Evolutionary conservation across 2,888 invertebrate genomes (phyloP).

Genomic region (Lithophane leautieri): DNA sequence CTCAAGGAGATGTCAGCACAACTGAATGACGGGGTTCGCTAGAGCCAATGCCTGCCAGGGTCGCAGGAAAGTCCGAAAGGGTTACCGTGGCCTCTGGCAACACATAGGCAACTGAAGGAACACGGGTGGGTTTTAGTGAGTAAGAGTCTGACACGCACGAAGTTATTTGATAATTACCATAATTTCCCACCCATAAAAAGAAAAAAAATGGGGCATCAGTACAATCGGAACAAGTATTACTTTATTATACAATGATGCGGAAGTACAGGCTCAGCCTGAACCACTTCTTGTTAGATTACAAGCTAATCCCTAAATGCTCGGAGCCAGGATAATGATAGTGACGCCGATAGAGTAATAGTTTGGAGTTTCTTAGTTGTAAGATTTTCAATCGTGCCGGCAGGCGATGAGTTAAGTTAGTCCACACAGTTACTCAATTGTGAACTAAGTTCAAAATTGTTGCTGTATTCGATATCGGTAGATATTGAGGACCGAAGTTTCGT

Average conservation of each 20-base stretch:
- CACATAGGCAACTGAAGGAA: too few species aligned
- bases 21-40: too few species aligned
- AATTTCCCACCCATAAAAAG: too few species aligned
- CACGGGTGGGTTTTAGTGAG: too few species aligned
- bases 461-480: constrained; percentile 42
- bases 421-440: constrained; percentile 48
- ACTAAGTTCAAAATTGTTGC: constrained; percentile 57
- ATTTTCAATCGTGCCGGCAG: constrained; percentile 55
- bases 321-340: constrained; percentile 33
- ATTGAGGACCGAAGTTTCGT: constrained; percentile 20
- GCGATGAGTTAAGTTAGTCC: constrained; percentile 56
- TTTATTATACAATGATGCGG: neutral
- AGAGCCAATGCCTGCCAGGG: too few species aligned
- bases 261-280: neutral
- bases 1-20: too few species aligned
- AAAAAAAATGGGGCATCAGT: too few species aligned
- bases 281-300: constrained; percentile 30
- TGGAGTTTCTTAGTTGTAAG: constrained; percentile 57
- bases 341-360: constrained; percentile 46
- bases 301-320: constrained; percentile 19
- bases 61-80: too few species aligned
- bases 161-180: too few species aligned
- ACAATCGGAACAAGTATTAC: too few species aligned
- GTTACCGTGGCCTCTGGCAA: too few species aligned
- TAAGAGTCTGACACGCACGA: too few species aligned